Percentiles rank a stretch among this genome's conserved stretches.
These are phyloP conservation scores for Siphlonurus alternatus DNA, from an alignment of 2,888 invertebrate species.

Conservation along the genomic window DNA sequence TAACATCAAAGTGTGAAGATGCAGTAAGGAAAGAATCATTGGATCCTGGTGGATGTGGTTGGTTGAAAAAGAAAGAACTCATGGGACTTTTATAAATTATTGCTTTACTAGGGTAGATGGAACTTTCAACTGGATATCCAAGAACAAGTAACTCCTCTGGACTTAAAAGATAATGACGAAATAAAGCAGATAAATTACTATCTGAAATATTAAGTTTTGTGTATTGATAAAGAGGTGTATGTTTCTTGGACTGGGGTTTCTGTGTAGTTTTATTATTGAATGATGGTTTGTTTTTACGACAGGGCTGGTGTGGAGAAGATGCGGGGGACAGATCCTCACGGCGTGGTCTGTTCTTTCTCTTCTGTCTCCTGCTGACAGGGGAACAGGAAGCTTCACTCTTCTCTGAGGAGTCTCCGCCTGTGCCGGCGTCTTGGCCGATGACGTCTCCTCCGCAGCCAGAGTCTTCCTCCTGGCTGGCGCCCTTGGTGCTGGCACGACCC, in stretches of 20 bases:
- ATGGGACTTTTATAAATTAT: constrained; percentile 36
- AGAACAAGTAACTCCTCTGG: constrained; percentile 42
- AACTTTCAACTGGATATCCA: constrained; percentile 55
- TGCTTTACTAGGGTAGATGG: constrained; percentile 39
- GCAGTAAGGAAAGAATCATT: constrained; percentile 12
- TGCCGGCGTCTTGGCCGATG: constrained; percentile 9
- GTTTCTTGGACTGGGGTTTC: constrained; percentile 3
- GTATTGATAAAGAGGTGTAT: constrained; percentile 28
- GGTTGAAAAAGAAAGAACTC: constrained; percentile 6
- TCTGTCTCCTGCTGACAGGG: constrained; percentile 29
- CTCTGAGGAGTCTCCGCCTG: constrained; percentile 7
- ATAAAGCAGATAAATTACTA: constrained; percentile 34
- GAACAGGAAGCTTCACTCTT: constrained; percentile 22
- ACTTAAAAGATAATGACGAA: constrained; percentile 43
- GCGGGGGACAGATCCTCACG: constrained; percentile 18
- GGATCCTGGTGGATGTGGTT: neutral
- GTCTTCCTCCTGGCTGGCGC: constrained; percentile 10
- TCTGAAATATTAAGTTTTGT: constrained; percentile 31
- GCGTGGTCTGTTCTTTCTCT: constrained; percentile 27
- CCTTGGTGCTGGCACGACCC: constrained; percentile 7
- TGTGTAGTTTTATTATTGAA: constrained; percentile 3
- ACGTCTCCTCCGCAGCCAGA: constrained; percentile 1
- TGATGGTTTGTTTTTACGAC: constrained; percentile 3
- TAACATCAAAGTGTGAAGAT: constrained; percentile 35
- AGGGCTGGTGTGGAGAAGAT: constrained; percentile 13